A percentile compares a stretch with the other conserved stretches of the same genome.
phyloP scores from a whole-genome alignment of 1,140 invertebrate species.

The Leucophenga varia region DNA sequence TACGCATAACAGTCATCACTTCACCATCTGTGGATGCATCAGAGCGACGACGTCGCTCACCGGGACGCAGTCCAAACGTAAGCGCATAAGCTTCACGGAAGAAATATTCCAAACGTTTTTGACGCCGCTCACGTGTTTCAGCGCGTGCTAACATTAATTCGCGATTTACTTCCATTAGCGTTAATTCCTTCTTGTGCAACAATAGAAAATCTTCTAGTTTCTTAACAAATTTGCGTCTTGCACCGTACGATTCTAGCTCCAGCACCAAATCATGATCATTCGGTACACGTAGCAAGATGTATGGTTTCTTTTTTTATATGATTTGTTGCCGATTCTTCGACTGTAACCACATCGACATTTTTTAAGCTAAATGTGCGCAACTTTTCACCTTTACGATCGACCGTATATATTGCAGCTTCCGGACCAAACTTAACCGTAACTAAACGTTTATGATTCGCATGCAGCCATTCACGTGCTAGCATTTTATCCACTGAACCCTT shows the following conservation, averaged over 20 bases:
- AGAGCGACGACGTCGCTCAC: constrained; percentile 68
- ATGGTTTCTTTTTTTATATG: constrained; percentile 77
- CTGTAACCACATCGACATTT: constrained; percentile 72
- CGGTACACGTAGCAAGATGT: constrained; percentile 83
- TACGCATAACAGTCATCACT: constrained; percentile 89
- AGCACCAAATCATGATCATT: constrained; percentile 96
- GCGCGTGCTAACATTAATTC: constrained; percentile 91
- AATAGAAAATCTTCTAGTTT: constrained; percentile 84
- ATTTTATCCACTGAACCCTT: constrained; percentile 84
- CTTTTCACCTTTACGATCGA: constrained; percentile 88
- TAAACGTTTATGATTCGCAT: constrained; percentile 86
- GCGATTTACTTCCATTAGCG: constrained; percentile 59
- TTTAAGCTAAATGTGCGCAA: constrained; percentile 78
- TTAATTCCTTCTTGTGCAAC: constrained; percentile 75
- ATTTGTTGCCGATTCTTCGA: constrained; percentile 80
- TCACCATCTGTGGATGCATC: constrained; percentile 79
- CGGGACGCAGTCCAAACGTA: constrained; percentile 80
- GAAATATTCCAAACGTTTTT: constrained; percentile 94
- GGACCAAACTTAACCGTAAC: constrained; percentile 89
- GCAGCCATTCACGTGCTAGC: constrained; percentile 93
- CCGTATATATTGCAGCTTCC: constrained; percentile 78
- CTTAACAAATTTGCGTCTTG: constrained; percentile 84
- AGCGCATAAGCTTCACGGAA: constrained; percentile 97
- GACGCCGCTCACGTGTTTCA: constrained; percentile 92
- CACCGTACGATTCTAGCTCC: constrained; percentile 81